phyloP scores from a whole-genome alignment of 2,888 invertebrate species.

The Rhamphomyia laevipes region DNA sequence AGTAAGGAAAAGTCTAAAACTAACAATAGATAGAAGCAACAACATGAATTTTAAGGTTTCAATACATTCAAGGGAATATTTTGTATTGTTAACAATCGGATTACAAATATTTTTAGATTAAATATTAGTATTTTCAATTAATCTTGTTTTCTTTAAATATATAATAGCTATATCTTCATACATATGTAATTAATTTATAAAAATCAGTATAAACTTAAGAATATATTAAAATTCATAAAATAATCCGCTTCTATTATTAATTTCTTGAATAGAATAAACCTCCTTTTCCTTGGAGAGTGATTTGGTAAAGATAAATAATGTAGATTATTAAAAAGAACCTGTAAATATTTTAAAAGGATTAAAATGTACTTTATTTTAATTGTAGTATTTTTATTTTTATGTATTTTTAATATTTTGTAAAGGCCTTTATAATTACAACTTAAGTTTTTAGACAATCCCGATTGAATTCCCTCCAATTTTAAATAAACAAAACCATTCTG shows the following conservation, averaged over 20 bases:
- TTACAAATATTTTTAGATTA: slow-evolving; percentile 1
- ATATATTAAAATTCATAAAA: slow-evolving; percentile 1
- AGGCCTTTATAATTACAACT: slow-evolving; percentile 6
- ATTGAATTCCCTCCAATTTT: slow-evolving; percentile 3
- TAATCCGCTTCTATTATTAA: too few relatives aligned
- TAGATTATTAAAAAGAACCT: too few relatives aligned
- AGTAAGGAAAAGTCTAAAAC: too few relatives aligned
- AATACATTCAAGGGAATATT: background rate
- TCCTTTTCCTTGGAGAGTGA: too few relatives aligned
- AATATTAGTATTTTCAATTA: slow-evolving; percentile 1
- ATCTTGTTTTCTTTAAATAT: slow-evolving; percentile 1
- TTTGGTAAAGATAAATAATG: too few relatives aligned
- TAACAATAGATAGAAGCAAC: too few relatives aligned
- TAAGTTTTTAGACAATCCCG: slow-evolving; percentile 7
- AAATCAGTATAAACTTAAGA: background rate
- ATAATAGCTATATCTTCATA: slow-evolving; percentile 1
- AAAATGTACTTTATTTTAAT: too few relatives aligned
- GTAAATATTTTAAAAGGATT: too few relatives aligned
- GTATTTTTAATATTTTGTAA: slow-evolving; percentile 4
- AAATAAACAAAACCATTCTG: slow-evolving; percentile 7
- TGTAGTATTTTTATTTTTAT: background rate
- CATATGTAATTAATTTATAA: slow-evolving; percentile 5
- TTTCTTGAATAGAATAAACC: too few relatives aligned
- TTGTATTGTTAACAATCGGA: background rate
- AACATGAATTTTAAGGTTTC: background rate